These are phyloP conservation scores for Orcinus orca DNA, from an alignment of 2,113 vertebrate genomes.

Conservation along the genomic window DNA sequence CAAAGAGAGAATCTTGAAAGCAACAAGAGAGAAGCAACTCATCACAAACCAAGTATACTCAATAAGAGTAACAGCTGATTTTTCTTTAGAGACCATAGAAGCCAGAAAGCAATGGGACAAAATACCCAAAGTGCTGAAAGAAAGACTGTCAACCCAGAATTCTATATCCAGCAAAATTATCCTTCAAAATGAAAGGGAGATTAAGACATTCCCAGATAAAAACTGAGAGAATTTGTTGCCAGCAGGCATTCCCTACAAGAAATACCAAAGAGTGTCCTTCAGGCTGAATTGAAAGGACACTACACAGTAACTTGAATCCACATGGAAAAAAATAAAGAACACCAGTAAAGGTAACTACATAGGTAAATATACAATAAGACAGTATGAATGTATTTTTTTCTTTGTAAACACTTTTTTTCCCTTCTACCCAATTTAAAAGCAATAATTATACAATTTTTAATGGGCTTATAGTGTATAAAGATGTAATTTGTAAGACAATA, in stretches of 20 bases:
- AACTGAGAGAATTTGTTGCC: background rate
- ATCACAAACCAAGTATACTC: background rate
- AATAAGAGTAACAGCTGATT: background rate
- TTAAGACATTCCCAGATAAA: background rate
- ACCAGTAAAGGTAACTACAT: background rate
- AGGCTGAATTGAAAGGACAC: background rate
- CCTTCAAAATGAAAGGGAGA: background rate
- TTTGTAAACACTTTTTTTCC: background rate
- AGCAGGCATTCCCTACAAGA: background rate
- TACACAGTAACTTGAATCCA: background rate
- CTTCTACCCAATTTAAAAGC: background rate
- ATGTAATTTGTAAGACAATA: background rate
- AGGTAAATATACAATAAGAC: background rate
- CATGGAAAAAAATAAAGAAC: background rate
- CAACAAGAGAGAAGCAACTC: background rate
- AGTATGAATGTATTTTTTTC: background rate
- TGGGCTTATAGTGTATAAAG: background rate
- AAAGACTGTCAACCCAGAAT: background rate
- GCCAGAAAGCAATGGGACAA: background rate
- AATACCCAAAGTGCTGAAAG: background rate
- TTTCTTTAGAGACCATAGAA: background rate
- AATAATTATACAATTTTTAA: background rate
- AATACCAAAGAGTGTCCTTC: background rate
- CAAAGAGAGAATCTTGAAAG: background rate
- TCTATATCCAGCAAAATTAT: background rate